These are phyloP conservation scores for Madoqua kirkii DNA, from an alignment of 2,113 vertebrate genomes.

Conservation along the genomic window DNA sequence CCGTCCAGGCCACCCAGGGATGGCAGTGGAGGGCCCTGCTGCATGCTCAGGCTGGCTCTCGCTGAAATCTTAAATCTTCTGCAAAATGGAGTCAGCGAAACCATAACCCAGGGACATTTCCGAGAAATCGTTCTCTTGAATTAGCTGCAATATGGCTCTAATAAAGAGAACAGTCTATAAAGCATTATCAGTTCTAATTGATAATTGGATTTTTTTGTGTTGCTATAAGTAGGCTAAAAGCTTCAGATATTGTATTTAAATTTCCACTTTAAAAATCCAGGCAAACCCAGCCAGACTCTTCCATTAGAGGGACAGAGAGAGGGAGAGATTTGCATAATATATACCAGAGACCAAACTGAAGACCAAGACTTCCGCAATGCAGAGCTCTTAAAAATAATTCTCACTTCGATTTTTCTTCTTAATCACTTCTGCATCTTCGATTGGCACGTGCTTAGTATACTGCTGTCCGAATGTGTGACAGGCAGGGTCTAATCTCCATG, in stretches of 20 bases:
- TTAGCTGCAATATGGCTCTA: conserved; percentile 14
- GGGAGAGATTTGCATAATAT: neutral
- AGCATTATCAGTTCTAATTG: conserved; percentile 45
- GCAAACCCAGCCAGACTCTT: neutral
- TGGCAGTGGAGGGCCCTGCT: too few relatives aligned
- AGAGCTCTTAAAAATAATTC: neutral
- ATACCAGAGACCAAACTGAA: neutral
- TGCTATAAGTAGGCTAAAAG: conserved; percentile 48
- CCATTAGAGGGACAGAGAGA: neutral
- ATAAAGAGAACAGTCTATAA: conserved; percentile 52
- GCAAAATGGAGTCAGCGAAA: neutral
- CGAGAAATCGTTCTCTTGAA: neutral
- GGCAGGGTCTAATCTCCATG: accelerated
- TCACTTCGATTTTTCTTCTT: neutral
- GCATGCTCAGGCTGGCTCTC: accelerated
- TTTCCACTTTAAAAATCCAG: conserved; percentile 16
- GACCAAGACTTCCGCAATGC: neutral
- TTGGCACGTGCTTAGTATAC: accelerated
- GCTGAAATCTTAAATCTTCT: neutral
- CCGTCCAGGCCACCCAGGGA: accelerated
- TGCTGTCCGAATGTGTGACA: accelerated
- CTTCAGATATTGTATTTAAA: conserved; percentile 52
- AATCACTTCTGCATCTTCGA: neutral
- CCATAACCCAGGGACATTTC: conserved; percentile 23
- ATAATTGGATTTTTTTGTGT: conserved; percentile 50